Evolutionary conservation across 2,797 vertebrate genomes (phyloP).

Genomic region (Peromyscus attwateri): DNA sequence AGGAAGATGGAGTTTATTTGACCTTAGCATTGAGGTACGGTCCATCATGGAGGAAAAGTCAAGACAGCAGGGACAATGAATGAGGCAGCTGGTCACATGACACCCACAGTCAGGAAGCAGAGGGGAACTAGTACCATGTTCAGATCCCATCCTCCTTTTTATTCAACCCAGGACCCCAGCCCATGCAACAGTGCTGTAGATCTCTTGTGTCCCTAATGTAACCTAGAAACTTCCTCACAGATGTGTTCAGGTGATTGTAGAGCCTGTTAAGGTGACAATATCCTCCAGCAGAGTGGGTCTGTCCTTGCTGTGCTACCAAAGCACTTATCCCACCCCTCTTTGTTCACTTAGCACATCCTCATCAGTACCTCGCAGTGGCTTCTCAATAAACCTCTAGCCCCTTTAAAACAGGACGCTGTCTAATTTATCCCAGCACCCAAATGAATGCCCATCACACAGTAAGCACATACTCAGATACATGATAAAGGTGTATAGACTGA

Average conservation of each 20-base stretch:
- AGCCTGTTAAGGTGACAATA: not conserved
- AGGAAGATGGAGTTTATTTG: not conserved
- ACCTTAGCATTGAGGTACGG: not conserved
- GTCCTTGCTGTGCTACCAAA: not conserved
- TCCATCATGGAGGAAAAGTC: not conserved
- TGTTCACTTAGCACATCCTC: not conserved
- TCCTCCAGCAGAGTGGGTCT: fast-evolving
- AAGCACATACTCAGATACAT: not conserved
- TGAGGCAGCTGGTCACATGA: not conserved
- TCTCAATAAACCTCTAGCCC: not conserved
- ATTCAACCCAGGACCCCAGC: not conserved
- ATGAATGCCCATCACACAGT: not conserved
- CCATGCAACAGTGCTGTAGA: not conserved
- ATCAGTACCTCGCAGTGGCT: not conserved
- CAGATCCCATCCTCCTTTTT: not conserved
- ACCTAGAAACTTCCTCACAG: not conserved
- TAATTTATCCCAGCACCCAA: not conserved
- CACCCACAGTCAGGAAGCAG: not conserved
- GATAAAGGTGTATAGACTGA: not conserved
- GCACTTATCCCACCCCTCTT: not conserved
- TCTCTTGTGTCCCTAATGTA: not conserved
- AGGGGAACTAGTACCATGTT: not conserved
- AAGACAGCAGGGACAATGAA: not conserved
- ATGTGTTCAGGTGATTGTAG: not conserved
- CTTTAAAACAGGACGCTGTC: not conserved